Evolutionary conservation across 1,140 invertebrate genomes (phyloP), one percentile per base, ranked within the genome.

Genomic region (Rhizoglyphus robini): DNA sequence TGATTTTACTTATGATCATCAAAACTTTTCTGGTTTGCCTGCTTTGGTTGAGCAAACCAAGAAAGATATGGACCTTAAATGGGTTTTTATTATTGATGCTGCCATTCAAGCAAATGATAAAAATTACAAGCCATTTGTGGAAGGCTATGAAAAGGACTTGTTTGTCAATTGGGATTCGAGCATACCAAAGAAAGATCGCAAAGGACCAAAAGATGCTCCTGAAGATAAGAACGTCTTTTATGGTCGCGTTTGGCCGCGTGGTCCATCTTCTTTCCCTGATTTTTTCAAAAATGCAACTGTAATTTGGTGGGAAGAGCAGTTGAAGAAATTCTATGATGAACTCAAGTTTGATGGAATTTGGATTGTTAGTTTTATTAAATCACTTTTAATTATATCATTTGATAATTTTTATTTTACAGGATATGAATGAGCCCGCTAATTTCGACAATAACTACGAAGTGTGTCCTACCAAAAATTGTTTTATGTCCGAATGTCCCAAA

Each of bases 1-100:
- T 72, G 88, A 90, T 76, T 95, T 95, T 73, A 92, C 88, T 0
- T 83, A 60, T 27, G 58, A 60, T 29, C 58, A 60, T 41, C 34
- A 60, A 25, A 60, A 60, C 20, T 60, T 60, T 41, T 8, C 5
- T 5, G n/a, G 32, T 18, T 23, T 60, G 5, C 58, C 58, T 41
- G 58, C 20, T 18, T 27, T 60, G 20, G 25, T 60, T 34, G 11
- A 25, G 8, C 5, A 60, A 25, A 60, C 58, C 25, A 32, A 41
- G 25, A 60, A 32, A 60, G 58, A 60, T 8, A 25, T 11, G 8
- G 30, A 60, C 15, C 5, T 60, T 34, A 25, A 23, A 27, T 60
- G 58, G 58, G 25, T 32, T 5, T 32, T 32, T 30, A 60, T 60
- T 29, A 41, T 60, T 34, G 58, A 60, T 27, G 20, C 23, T 32